Conservation (phyloP, 2,888 invertebrate species). For the Drosophila nigricruria region DNA sequence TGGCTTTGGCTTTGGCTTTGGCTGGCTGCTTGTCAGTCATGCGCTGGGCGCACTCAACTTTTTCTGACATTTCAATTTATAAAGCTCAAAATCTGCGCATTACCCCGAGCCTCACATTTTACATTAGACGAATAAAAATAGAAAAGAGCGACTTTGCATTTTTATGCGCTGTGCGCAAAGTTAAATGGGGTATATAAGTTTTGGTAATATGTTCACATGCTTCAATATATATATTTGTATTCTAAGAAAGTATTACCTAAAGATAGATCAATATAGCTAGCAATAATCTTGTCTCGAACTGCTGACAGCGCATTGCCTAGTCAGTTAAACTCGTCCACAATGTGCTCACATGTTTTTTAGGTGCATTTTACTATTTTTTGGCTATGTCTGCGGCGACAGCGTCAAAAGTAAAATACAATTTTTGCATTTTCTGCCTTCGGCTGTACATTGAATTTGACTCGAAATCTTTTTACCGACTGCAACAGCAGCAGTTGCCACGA, state of each 20-base stretch:
- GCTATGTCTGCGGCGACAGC: constrained; percentile 46
- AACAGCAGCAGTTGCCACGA: constrained; percentile 30
- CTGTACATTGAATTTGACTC: constrained; percentile 70
- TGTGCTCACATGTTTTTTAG: constrained; percentile 15
- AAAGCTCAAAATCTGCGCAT: constrained; percentile 78
- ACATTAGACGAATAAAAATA: constrained; percentile 54
- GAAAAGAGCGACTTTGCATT: constrained; percentile 32
- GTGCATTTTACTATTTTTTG: background rate
- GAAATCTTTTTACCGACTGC: constrained; percentile 20
- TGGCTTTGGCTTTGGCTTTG: constrained; percentile 35
- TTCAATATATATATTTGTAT: background rate
- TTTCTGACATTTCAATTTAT: constrained; percentile 81
- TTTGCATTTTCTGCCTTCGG: constrained; percentile 68
- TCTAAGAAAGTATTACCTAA: rapidly evolving
- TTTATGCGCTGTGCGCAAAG: background rate
- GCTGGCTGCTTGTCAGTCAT: constrained; percentile 68
- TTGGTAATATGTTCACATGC: no score
- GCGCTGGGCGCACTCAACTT: constrained; percentile 68
- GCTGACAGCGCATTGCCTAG: background rate
- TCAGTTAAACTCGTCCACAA: background rate
- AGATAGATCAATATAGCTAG: background rate
- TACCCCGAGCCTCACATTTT: constrained; percentile 70
- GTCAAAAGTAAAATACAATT: constrained; percentile 70
- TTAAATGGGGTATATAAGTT: constrained; percentile 1
- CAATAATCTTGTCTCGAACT: background rate